Evolutionary conservation across 2,888 invertebrate species (phyloP).

Genomic region (Trisateles emortualis): DNA sequence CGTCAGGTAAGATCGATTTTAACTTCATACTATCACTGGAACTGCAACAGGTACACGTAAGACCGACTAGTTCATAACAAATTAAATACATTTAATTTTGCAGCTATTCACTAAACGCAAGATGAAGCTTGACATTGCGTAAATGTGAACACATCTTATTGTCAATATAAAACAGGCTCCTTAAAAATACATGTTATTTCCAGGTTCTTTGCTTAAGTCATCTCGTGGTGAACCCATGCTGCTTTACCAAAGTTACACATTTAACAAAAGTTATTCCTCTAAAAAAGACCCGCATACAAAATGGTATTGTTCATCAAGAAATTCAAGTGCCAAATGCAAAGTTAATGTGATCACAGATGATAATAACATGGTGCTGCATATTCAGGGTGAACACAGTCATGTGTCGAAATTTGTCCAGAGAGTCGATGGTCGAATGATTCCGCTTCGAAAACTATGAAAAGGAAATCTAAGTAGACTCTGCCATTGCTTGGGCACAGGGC

Average conservation of each 20-base stretch:
- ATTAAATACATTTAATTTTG: too few relatives aligned
- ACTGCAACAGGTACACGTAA: too few relatives aligned
- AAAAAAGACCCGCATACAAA: constrained; percentile 52
- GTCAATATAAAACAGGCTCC: too few relatives aligned
- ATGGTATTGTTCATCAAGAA: constrained; percentile 68
- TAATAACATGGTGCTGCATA: constrained; percentile 28
- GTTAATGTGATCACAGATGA: constrained; percentile 55
- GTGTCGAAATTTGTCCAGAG: constrained; percentile 7
- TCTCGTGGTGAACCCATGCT: constrained; percentile 58
- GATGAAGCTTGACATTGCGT: too few relatives aligned
- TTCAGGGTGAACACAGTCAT: constrained; percentile 31
- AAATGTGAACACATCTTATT: too few relatives aligned
- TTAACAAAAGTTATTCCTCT: constrained; percentile 56
- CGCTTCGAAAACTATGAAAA: not conserved
- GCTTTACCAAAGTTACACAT: constrained; percentile 52
- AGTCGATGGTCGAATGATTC: not conserved
- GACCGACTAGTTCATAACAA: too few relatives aligned
- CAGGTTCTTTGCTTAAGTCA: constrained; percentile 51
- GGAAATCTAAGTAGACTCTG: not conserved
- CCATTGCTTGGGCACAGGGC: too few relatives aligned
- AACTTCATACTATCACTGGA: too few relatives aligned
- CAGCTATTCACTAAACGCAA: too few relatives aligned
- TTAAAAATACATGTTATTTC: constrained; percentile 14
- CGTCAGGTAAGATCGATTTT: too few relatives aligned
- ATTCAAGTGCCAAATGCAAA: constrained; percentile 55